Conservation (phyloP, 2,797 vertebrate genomes). For the Enteromius radiatus region DNA sequence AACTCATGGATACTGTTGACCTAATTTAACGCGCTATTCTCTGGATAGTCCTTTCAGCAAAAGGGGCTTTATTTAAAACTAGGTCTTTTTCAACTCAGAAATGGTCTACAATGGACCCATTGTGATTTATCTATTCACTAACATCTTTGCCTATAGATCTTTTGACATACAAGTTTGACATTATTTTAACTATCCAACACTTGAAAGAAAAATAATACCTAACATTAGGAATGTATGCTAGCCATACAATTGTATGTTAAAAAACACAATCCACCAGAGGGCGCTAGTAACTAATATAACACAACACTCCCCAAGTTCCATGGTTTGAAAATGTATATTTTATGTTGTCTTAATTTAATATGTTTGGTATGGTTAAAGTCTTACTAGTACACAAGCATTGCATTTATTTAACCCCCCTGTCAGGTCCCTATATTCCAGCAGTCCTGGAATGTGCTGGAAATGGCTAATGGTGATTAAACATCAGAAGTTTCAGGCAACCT, state of each 20-base stretch:
- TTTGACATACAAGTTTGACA: not conserved
- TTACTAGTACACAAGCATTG: not conserved
- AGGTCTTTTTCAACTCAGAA: slow-evolving; percentile 17
- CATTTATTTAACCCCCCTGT: not conserved
- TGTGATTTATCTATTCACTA: not conserved
- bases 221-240: not conserved
- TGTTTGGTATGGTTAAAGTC: not conserved
- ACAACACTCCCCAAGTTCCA: not conserved
- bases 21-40: slow-evolving; percentile 45
- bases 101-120: not conserved
- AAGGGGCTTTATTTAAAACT: slow-evolving; percentile 48
- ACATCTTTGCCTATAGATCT: not conserved
- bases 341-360: not conserved
- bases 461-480: not conserved
- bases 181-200: not conserved
- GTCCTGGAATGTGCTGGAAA: not conserved
- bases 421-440: not conserved
- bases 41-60: slow-evolving; percentile 16
- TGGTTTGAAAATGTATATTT: not conserved
- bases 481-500: not conserved
- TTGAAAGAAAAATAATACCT: not conserved
- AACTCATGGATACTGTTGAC: slow-evolving; percentile 38
- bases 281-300: slow-evolving; percentile 58
- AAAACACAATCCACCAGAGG: slow-evolving; percentile 68
- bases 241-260: not conserved